These are phyloP conservation scores for Urocynchramus pylzowi DNA, from an alignment of 2,113 vertebrate genomes.

Conservation along the genomic window DNA sequence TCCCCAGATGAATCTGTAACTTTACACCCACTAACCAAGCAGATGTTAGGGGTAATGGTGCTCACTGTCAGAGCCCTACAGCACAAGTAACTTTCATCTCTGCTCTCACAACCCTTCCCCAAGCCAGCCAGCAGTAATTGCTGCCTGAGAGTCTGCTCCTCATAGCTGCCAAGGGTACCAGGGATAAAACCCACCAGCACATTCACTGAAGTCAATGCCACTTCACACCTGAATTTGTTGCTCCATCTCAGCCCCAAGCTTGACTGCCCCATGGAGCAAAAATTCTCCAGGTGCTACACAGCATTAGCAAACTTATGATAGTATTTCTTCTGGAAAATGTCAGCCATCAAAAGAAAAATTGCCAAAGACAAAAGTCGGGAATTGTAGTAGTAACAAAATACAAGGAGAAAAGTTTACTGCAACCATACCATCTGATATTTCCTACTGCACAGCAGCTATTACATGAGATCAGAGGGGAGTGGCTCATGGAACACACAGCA, in stretches of 20 bases:
- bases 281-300: neutral
- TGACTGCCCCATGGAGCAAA: neutral
- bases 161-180: rapidly evolving
- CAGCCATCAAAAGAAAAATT: neutral
- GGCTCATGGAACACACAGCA: neutral
- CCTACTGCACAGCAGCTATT: neutral
- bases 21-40: conserved; percentile 55
- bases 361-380: neutral
- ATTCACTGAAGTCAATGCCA: neutral
- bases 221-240: neutral
- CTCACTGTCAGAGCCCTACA: neutral
- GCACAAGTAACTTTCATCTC: neutral
- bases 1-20: conserved; percentile 55
- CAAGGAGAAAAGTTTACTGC: neutral
- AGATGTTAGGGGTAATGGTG: conserved; percentile 43
- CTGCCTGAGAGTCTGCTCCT: neutral
- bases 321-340: neutral
- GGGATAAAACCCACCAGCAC: neutral
- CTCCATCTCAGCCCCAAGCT: neutral
- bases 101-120: neutral
- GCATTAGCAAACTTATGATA: neutral
- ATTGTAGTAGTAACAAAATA: neutral
- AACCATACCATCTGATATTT: neutral
- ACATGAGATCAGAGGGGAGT: neutral
- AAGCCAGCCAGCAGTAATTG: neutral